Evolutionary conservation across 2,888 invertebrate species (phyloP).

Genomic region (Hirtodrosophila histrioides): DNA sequence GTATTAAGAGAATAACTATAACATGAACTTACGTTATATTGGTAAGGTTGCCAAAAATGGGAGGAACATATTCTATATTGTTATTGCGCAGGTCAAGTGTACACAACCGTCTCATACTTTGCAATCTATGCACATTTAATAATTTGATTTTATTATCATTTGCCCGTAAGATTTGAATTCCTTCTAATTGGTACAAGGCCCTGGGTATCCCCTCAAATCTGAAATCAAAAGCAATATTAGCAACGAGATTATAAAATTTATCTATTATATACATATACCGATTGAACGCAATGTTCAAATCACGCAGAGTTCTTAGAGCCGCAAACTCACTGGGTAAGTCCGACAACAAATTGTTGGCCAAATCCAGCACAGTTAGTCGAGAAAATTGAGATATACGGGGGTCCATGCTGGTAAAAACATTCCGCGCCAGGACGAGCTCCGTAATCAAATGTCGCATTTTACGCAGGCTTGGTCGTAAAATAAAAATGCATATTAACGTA

Average conservation of each 20-base stretch:
- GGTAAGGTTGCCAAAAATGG: constrained; percentile 92
- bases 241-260: neutral
- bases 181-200: constrained; percentile 89
- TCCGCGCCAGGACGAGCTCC: constrained; percentile 90
- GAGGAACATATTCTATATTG: constrained; percentile 91
- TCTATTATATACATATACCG: constrained; percentile 86
- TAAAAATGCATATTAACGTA: neutral
- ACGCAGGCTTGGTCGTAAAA: constrained; percentile 83
- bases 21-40: constrained; percentile 88
- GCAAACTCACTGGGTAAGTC: constrained; percentile 88
- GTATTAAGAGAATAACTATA: too few species aligned
- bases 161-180: constrained; percentile 91
- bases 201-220: constrained; percentile 90
- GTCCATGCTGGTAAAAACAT: constrained; percentile 87
- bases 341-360: constrained; percentile 89
- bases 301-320: constrained; percentile 88
- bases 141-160: constrained; percentile 89
- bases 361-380: constrained; percentile 89
- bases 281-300: constrained; percentile 92
- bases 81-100: constrained; percentile 91
- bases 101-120: constrained; percentile 87
- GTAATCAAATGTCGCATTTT: constrained; percentile 86
- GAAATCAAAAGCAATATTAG: constrained; percentile 1
- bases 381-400: constrained; percentile 87
- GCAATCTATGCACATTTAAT: constrained; percentile 88